Conservation (phyloP, 2,888 invertebrate genomes). For the Mongoloraphidia duomilia region DNA sequence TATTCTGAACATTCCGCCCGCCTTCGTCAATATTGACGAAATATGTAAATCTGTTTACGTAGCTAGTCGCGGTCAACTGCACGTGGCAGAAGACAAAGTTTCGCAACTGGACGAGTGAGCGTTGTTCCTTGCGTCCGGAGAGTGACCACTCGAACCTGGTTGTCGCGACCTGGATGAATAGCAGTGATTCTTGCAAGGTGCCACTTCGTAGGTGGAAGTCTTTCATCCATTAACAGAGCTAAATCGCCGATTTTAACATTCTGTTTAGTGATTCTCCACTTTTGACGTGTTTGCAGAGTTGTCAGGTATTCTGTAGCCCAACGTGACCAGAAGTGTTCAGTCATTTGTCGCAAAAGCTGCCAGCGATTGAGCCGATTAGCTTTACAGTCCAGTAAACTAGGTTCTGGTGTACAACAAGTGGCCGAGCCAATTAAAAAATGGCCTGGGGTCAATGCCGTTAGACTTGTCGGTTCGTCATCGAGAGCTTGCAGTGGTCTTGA, state of each 20-base stretch:
- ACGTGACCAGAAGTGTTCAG: slow-evolving; percentile 4
- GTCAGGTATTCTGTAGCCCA: slow-evolving; percentile 6
- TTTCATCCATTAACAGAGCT: background rate
- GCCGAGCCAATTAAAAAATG: slow-evolving; percentile 11
- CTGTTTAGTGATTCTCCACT: no score
- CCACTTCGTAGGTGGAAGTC: background rate
- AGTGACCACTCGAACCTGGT: background rate
- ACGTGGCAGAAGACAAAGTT: background rate
- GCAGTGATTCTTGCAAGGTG: background rate
- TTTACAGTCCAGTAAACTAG: background rate
- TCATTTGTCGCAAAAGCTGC: background rate
- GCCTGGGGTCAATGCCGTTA: slow-evolving; percentile 8
- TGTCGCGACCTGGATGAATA: background rate
- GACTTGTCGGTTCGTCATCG: slow-evolving; percentile 11
- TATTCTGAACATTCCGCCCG: no score
- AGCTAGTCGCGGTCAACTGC: no score
- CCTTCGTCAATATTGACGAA: no score
- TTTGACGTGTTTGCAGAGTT: slow-evolving; percentile 4
- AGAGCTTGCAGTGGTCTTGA: background rate
- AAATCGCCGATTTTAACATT: no score
- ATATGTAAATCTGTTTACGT: no score
- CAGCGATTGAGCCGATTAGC: background rate
- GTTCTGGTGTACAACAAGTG: slow-evolving; percentile 6
- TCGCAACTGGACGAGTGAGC: background rate
- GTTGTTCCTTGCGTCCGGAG: background rate